A percentile compares a stretch with the other conserved stretches of the same genome.
These are phyloP conservation scores for Anthoscopus minutus DNA, from an alignment of 2,113 vertebrate genomes.

Conservation along the genomic window DNA sequence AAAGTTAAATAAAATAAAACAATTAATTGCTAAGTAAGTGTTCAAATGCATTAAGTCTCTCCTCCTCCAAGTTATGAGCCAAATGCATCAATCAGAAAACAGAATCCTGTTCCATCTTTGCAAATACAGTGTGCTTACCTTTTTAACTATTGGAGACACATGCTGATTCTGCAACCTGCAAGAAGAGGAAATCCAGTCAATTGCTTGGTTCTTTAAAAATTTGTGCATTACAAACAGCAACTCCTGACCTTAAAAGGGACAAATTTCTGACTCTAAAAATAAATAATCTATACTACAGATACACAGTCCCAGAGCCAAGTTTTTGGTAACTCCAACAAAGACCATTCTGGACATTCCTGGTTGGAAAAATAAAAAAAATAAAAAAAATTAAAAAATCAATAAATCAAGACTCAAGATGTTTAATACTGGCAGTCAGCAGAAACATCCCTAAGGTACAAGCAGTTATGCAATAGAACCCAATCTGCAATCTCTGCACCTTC, in stretches of 20 bases:
- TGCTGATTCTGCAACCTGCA: constrained; percentile 7
- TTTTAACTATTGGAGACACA: not conserved
- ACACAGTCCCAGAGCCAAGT: not conserved
- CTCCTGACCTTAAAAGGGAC: not conserved
- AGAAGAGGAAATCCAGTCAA: not conserved
- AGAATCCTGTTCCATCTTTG: not conserved
- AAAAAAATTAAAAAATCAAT: no score
- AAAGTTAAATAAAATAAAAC: not conserved
- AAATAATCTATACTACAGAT: not conserved
- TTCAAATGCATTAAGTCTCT: not conserved
- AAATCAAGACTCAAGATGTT: not conserved
- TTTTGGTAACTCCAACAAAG: not conserved
- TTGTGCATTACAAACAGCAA: not conserved
- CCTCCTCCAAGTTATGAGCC: not conserved
- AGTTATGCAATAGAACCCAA: not conserved
- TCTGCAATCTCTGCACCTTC: not conserved
- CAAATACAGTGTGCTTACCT: not conserved
- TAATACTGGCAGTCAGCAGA: not conserved
- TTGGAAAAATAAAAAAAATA: not conserved
- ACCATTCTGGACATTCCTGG: not conserved
- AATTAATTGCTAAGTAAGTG: not conserved
- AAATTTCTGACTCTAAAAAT: not conserved
- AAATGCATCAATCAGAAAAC: not conserved
- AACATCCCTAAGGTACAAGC: not conserved
- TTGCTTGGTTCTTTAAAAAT: not conserved